Evolutionary conservation across 2,888 invertebrate species (phyloP).

Genomic region (Cecidostiba fungosa): DNA sequence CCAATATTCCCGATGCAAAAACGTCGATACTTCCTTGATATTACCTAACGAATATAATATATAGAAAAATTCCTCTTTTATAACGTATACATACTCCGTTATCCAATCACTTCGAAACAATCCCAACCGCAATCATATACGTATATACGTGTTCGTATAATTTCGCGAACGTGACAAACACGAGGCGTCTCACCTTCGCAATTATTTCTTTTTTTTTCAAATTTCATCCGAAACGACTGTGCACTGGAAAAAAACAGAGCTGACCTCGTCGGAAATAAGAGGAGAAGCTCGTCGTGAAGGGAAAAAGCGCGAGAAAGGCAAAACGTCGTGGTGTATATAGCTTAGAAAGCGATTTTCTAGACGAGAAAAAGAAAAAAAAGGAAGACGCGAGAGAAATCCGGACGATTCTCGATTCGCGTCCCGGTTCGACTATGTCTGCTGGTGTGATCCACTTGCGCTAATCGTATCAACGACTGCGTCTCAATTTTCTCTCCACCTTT

Average conservation of each 20-base stretch:
- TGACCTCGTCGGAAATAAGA: not conserved
- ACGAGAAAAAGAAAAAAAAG: not conserved
- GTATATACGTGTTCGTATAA: too few relatives aligned
- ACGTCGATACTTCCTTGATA: not conserved
- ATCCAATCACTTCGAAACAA: not conserved
- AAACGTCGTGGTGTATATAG: not conserved
- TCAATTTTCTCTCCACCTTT: not conserved
- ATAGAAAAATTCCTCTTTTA: not conserved
- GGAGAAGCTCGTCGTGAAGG: not conserved
- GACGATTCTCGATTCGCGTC: not conserved
- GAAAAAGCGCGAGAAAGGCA: conserved; percentile 7
- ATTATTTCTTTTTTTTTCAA: too few relatives aligned
- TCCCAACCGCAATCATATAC: not conserved
- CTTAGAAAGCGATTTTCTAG: conserved; percentile 2
- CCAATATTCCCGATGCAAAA: not conserved
- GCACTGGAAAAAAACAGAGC: not conserved
- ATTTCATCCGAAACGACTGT: too few relatives aligned
- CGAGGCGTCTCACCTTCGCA: too few relatives aligned
- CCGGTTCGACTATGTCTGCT: not conserved
- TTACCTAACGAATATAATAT: not conserved
- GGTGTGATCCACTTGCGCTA: not conserved
- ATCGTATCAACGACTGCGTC: not conserved
- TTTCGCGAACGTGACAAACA: too few relatives aligned
- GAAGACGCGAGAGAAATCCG: not conserved
- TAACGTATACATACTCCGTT: not conserved